Percentiles rank a stretch among this genome's conserved stretches.
Evolutionary conservation across 2,888 invertebrate species (phyloP).

Genomic region (Sphaerophoria taeniata): DNA sequence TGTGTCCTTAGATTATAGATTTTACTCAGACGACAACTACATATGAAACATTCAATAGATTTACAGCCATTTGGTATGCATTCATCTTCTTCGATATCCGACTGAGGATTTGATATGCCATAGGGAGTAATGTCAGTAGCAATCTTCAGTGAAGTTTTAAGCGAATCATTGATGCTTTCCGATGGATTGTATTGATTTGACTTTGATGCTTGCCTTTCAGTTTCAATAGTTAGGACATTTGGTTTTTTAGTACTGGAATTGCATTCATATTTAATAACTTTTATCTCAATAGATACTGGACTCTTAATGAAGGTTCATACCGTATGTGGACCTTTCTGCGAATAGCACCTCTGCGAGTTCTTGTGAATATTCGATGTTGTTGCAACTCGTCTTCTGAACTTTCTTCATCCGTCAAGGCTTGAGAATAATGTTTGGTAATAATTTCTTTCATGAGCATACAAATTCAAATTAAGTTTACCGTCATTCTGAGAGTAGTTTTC

Average conservation of each 20-base stretch:
- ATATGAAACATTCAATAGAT: slow-evolving; percentile 73
- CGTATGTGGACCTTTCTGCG: slow-evolving; percentile 15
- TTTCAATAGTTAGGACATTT: no score
- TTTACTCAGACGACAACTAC: slow-evolving; percentile 62
- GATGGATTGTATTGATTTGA: no score
- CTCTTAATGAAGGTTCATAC: slow-evolving; percentile 6
- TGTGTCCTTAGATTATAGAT: slow-evolving; percentile 73
- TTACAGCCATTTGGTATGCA: slow-evolving; percentile 74
- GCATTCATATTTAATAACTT: no score
- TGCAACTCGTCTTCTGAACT: slow-evolving; percentile 6
- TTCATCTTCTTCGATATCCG: slow-evolving; percentile 72
- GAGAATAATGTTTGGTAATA: no score
- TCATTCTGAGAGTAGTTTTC: not conserved
- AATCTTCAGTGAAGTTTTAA: not conserved
- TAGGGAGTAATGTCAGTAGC: not conserved
- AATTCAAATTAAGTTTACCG: slow-evolving; percentile 21
- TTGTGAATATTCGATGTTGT: not conserved
- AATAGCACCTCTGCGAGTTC: slow-evolving; percentile 34
- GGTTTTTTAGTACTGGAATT: no score
- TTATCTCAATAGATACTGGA: no score
- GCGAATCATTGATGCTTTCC: not conserved
- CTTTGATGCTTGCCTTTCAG: no score
- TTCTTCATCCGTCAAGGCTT: no score
- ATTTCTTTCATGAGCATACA: no score
- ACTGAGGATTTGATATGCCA: not conserved